phyloP scores from a whole-genome alignment of 2,113 vertebrate species.

The Pomatorhinus ruficollis region DNA sequence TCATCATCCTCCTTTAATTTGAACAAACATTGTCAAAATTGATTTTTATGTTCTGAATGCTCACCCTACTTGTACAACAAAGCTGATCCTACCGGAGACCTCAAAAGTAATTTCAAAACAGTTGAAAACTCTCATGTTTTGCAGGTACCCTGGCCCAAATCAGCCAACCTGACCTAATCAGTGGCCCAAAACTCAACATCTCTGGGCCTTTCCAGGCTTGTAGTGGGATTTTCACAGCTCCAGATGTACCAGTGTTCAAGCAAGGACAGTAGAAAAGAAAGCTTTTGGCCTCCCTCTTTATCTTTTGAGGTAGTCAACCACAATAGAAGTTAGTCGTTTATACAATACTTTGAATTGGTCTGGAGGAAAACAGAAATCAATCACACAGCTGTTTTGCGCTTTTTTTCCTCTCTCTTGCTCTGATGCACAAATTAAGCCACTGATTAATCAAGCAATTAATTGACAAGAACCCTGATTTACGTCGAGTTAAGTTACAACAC shows the following conservation, averaged over 20 bases:
- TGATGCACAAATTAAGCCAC: conserved; percentile 33
- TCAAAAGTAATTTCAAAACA: neutral
- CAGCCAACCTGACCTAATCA: neutral
- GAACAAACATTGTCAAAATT: neutral
- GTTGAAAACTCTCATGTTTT: neutral
- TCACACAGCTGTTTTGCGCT: neutral
- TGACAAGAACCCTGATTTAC: conserved; percentile 42
- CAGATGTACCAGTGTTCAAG: neutral
- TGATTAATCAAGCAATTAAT: conserved; percentile 53
- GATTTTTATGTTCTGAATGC: neutral
- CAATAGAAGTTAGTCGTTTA: neutral
- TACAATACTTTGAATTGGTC: neutral
- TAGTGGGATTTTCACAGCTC: neutral
- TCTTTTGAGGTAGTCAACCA: conserved; percentile 21
- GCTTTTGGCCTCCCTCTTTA: neutral
- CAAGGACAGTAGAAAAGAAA: neutral
- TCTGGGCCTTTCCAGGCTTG: neutral
- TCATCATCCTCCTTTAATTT: neutral
- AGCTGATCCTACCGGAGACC: neutral
- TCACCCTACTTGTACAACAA: neutral
- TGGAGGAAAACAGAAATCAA: neutral
- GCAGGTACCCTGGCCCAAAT: neutral
- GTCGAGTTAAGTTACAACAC: neutral
- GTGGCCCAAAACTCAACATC: neutral
- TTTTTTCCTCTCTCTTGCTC: neutral